phyloP scores from a whole-genome alignment of 2,113 vertebrate genomes.

The Perca flavescens region DNA sequence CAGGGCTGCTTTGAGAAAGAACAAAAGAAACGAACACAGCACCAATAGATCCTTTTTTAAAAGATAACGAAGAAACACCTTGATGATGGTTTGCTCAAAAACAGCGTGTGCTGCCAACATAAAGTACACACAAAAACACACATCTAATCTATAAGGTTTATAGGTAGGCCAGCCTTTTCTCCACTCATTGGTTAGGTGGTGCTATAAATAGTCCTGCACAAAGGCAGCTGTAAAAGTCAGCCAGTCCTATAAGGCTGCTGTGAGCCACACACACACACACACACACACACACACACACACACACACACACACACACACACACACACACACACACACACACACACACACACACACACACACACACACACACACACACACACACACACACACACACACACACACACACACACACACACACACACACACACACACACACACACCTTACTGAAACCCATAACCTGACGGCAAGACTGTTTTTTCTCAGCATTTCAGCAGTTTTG shows the following conservation, averaged over 20 bases:
- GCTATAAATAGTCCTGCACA: constrained; percentile 81
- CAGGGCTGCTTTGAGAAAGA: constrained; percentile 7
- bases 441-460: constrained; percentile 55
- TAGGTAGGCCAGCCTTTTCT: constrained; percentile 63
- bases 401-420: constrained; percentile 20
- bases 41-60: neutral
- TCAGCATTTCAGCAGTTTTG: constrained; percentile 35
- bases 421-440: constrained; percentile 51
- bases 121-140: constrained; percentile 41
- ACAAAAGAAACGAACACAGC: constrained; percentile 36
- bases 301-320: constrained; percentile 15
- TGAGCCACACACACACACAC: constrained; percentile 32
- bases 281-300: neutral
- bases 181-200: constrained; percentile 69
- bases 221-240: constrained; percentile 81
- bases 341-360: constrained; percentile 39
- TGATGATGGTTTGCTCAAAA: constrained; percentile 36
- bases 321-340: constrained; percentile 50
- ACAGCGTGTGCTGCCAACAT: constrained; percentile 17
- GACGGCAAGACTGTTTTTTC: constrained; percentile 16
- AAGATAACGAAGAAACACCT: constrained; percentile 42
- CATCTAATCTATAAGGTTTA: constrained; percentile 69
- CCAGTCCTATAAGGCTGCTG: constrained; percentile 66
- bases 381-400: neutral
- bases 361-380: constrained; percentile 27